Conservation (phyloP, 2,113 vertebrate species). For the Peromyscus leucopus region DNA sequence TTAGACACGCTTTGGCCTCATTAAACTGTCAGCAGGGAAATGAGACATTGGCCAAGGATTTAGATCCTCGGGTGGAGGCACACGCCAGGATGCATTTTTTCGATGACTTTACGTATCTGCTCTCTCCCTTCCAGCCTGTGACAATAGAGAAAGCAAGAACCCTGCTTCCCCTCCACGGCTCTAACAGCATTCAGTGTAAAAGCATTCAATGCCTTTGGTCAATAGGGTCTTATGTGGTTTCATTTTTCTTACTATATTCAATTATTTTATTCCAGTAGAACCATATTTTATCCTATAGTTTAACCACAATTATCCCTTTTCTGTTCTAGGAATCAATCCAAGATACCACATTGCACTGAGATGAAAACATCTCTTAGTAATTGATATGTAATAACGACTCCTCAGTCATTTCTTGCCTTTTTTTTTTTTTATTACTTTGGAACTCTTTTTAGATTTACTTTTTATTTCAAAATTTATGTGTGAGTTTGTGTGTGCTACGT, state of each 20-base stretch:
- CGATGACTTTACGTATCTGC: constrained; percentile 94
- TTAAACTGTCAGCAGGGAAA: constrained; percentile 48
- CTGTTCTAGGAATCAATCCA: neutral
- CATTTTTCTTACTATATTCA: constrained; percentile 2
- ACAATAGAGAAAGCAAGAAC: constrained; percentile 92
- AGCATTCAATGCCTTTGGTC: constrained; percentile 77
- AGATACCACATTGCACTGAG: neutral
- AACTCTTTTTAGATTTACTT: neutral
- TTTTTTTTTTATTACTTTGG: neutral
- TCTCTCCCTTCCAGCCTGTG: constrained; percentile 93
- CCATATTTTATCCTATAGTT: constrained; percentile 11
- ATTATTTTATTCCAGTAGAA: constrained; percentile 13
- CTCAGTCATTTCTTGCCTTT: neutral
- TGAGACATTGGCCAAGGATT: constrained; percentile 92
- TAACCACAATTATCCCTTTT: neutral
- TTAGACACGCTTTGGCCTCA: constrained; percentile 16
- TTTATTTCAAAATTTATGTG: neutral
- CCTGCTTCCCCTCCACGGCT: constrained; percentile 87
- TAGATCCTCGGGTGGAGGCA: constrained; percentile 86
- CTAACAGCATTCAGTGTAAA: constrained; percentile 86
- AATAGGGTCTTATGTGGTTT: neutral
- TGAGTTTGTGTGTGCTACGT: neutral
- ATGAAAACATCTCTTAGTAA: neutral
- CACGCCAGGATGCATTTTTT: constrained; percentile 95
- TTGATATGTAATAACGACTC: neutral